Percentiles rank a stretch among this genome's conserved stretches.
Conservation (phyloP, 2,888 invertebrate species). For the Archips crataeganus region DNA sequence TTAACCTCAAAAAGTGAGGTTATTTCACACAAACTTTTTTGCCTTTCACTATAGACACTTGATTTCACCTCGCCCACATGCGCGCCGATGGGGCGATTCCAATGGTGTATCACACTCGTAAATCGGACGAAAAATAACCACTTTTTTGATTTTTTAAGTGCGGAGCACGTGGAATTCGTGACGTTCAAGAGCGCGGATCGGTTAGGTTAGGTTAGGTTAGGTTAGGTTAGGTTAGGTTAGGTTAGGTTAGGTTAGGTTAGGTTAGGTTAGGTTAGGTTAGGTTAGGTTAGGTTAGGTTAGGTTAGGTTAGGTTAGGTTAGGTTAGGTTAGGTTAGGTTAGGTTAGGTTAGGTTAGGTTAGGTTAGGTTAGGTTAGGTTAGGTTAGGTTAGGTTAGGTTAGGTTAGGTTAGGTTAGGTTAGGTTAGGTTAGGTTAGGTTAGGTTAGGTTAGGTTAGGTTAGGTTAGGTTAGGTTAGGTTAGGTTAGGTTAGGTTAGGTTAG, state of each 20-base stretch:
- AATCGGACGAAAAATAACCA: no score
- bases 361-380: slow-evolving; percentile 19
- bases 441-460: slow-evolving; percentile 19
- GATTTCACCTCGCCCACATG: no score
- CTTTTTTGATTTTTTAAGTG: no score
- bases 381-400: slow-evolving; percentile 19
- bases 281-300: slow-evolving; percentile 19
- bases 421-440: slow-evolving; percentile 19
- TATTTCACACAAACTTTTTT: no score
- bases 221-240: slow-evolving; percentile 19
- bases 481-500: slow-evolving; percentile 19
- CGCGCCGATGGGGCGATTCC: no score
- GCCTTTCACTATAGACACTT: no score
- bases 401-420: slow-evolving; percentile 19
- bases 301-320: slow-evolving; percentile 18
- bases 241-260: slow-evolving; percentile 19
- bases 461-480: slow-evolving; percentile 19
- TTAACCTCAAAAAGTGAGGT: no score
- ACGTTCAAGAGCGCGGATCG: no score
- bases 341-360: slow-evolving; percentile 19
- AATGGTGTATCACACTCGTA: no score
- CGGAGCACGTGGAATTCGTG: no score
- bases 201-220: slow-evolving; percentile 19
- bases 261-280: slow-evolving; percentile 19
- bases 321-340: slow-evolving; percentile 17